phyloP scores from a whole-genome alignment of 2,113 vertebrate species.

The Scomber scombrus region DNA sequence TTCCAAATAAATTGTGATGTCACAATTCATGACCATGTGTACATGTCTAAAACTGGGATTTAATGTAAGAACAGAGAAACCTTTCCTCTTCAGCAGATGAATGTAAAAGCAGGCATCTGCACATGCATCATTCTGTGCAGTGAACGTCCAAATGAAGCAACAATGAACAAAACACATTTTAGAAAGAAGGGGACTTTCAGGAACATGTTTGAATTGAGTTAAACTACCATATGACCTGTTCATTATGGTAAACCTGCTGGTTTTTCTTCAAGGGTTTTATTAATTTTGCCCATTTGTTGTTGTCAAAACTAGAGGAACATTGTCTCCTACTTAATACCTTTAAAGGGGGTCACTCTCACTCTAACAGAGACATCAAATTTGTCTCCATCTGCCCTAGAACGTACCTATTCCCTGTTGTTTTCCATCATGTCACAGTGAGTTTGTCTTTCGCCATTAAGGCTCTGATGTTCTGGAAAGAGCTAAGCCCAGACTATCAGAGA shows the following conservation, averaged over 20 bases:
- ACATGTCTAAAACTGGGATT: no score
- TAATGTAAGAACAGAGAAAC: no score
- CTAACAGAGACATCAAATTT: conserved; percentile 62
- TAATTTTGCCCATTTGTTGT: not conserved
- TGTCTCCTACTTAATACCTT: not conserved
- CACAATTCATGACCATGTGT: no score
- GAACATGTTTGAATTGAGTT: no score
- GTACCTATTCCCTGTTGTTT: conserved; percentile 64
- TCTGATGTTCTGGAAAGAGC: conserved; percentile 57
- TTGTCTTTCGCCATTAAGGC: conserved; percentile 74
- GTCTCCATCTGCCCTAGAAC: conserved; percentile 64
- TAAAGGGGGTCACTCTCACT: conserved; percentile 12
- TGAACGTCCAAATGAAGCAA: not conserved
- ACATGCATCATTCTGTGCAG: not conserved
- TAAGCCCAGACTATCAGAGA: conserved; percentile 26
- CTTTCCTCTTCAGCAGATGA: no score
- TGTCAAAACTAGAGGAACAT: conserved; percentile 6
- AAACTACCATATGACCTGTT: not conserved
- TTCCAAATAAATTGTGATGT: no score
- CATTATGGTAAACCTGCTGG: not conserved
- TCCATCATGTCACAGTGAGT: conserved; percentile 65
- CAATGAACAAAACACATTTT: not conserved
- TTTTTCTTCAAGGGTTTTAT: not conserved
- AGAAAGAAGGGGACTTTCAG: no score
- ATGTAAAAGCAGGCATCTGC: no score